Conservation (phyloP, 1,140 invertebrate species). For the Panulirus ornatus region DNA sequence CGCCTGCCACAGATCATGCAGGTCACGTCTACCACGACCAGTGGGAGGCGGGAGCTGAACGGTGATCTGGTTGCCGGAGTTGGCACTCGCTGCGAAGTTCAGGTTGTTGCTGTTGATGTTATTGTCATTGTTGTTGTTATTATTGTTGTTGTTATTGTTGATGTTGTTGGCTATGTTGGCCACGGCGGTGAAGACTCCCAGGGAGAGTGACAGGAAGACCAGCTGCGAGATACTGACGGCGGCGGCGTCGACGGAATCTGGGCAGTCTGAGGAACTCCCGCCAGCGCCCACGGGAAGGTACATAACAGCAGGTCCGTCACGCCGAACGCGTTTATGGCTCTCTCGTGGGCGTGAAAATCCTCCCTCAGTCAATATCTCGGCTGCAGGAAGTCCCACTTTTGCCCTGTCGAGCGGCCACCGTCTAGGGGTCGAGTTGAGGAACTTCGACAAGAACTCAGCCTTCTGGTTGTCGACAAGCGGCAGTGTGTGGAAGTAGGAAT, state of each 20-base stretch:
- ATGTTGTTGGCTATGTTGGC: slow-evolving; percentile 71
- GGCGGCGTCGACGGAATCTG: slow-evolving; percentile 60
- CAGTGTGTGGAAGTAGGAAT: neutral
- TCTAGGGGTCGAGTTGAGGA: too few species aligned
- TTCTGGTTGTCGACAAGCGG: too few species aligned
- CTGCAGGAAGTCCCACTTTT: too few species aligned
- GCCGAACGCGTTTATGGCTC: neutral
- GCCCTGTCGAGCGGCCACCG: too few species aligned
- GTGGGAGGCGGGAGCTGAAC: slow-evolving; percentile 56
- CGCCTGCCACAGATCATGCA: neutral
- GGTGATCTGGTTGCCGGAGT: slow-evolving; percentile 64
- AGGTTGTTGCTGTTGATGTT: slow-evolving; percentile 69
- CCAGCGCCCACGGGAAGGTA: slow-evolving; percentile 59
- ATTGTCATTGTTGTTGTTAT: slow-evolving; percentile 72
- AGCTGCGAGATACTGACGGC: slow-evolving; percentile 68
- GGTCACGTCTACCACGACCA: neutral
- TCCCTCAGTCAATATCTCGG: too few species aligned
- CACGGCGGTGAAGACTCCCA: slow-evolving; percentile 68
- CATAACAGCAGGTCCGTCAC: slow-evolving; percentile 52
- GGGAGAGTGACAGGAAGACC: slow-evolving; percentile 61
- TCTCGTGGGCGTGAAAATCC: too few species aligned
- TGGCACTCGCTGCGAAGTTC: slow-evolving; percentile 62
- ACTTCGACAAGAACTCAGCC: too few species aligned
- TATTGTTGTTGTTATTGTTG: slow-evolving; percentile 73
- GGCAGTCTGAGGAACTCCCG: slow-evolving; percentile 7